These are phyloP conservation scores for Microtus ochrogaster DNA, from an alignment of 2,113 vertebrate genomes.

Conservation along the genomic window DNA sequence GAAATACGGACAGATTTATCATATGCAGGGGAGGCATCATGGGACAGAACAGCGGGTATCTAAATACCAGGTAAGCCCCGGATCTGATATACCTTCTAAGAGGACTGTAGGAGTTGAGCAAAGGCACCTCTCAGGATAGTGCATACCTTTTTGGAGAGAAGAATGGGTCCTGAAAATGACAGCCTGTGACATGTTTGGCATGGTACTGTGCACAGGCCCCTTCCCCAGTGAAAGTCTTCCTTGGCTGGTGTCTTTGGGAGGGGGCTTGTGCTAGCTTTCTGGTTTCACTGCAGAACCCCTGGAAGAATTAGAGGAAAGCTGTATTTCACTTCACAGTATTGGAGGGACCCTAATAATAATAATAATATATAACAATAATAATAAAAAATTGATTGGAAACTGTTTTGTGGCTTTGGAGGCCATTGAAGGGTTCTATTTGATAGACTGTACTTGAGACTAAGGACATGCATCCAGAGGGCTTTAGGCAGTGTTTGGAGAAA, in stretches of 20 bases:
- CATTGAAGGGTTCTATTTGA: neutral
- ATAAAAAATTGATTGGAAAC: neutral
- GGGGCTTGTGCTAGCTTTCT: neutral
- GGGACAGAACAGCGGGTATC: neutral
- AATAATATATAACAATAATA: no score
- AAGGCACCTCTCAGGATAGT: neutral
- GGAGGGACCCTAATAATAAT: neutral
- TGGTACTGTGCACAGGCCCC: neutral
- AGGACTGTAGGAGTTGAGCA: neutral
- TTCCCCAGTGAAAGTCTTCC: neutral
- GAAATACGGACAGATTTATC: neutral
- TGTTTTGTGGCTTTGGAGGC: neutral
- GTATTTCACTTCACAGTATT: neutral
- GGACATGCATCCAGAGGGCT: neutral
- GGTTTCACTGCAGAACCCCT: neutral
- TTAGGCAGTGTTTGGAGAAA: neutral
- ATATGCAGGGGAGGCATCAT: neutral
- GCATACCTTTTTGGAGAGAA: neutral
- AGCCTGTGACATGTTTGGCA: neutral
- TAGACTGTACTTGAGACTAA: neutral
- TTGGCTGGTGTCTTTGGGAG: neutral
- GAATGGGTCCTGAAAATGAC: neutral
- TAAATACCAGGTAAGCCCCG: neutral
- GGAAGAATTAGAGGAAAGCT: neutral
- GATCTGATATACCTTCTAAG: neutral